Percentiles rank a stretch among this genome's conserved stretches.
phyloP scores from a whole-genome alignment of 2,888 invertebrate genomes.

The Acanthopleura granulata region DNA sequence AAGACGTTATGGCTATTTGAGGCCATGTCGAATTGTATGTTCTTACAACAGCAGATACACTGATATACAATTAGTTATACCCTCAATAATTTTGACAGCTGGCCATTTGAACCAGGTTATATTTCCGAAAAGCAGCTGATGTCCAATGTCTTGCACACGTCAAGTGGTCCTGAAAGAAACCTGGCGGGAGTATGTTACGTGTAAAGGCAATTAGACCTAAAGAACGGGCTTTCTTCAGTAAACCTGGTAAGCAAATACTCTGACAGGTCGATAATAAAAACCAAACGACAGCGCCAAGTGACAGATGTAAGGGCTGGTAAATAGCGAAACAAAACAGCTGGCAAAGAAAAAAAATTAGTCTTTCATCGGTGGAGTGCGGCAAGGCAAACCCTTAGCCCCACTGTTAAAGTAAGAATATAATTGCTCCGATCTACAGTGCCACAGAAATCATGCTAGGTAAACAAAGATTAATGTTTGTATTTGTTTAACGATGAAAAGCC shows the following conservation, averaged over 20 bases:
- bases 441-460: conserved; percentile 1
- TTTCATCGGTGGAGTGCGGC: neutral
- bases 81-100: too few relatives aligned
- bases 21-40: too few relatives aligned
- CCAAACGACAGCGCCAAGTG: too few relatives aligned
- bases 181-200: neutral
- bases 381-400: neutral
- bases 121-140: too few relatives aligned
- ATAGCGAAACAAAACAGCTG: neutral
- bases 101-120: too few relatives aligned
- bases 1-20: too few relatives aligned
- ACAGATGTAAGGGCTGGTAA: neutral
- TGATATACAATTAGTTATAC: too few relatives aligned
- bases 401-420: too few relatives aligned
- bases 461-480: neutral
- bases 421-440: too few relatives aligned
- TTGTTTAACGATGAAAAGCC: neutral
- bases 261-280: neutral
- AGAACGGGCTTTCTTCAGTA: neutral
- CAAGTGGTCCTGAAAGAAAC: too few relatives aligned
- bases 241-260: neutral
- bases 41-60: too few relatives aligned
- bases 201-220: conserved; percentile 1
- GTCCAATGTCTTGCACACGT: too few relatives aligned
- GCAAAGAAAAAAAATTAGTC: neutral